Evolutionary conservation across 1,140 invertebrate genomes (phyloP).

Genomic region (Orius insidiosus): DNA sequence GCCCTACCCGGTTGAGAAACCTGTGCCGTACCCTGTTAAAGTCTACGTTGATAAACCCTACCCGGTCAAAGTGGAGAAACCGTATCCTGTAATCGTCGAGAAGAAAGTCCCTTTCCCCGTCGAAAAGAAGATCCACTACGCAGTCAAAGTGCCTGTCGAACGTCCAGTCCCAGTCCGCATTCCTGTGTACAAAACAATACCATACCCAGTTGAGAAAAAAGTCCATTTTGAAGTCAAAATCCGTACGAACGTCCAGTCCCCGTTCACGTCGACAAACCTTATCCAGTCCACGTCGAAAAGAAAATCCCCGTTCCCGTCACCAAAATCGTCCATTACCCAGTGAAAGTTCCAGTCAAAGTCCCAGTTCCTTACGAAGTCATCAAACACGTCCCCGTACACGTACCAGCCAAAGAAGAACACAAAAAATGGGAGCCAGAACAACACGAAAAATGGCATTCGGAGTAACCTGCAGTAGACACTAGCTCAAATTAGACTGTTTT

Average conservation of each 20-base stretch:
- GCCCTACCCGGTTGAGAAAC: constrained; percentile 7
- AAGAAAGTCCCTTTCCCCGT: constrained; percentile 16
- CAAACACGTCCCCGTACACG: constrained; percentile 7
- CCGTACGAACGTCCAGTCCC: constrained; percentile 13
- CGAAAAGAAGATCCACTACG: constrained; percentile 16
- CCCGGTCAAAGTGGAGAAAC: constrained; percentile 43
- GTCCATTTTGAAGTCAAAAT: constrained; percentile 5
- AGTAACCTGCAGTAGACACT: too few relatives aligned
- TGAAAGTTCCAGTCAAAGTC: constrained; percentile 9
- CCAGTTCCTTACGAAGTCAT: constrained; percentile 8
- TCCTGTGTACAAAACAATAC: neutral
- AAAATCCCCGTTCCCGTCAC: constrained; percentile 10
- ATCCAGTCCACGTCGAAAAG: constrained; percentile 9
- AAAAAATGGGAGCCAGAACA: neutral
- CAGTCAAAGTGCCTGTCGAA: constrained; percentile 17
- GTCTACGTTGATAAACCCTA: constrained; percentile 41
- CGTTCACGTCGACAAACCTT: constrained; percentile 2
- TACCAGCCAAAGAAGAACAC: neutral
- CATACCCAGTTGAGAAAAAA: constrained; percentile 6
- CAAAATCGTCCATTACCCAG: constrained; percentile 4
- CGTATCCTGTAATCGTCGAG: constrained; percentile 9
- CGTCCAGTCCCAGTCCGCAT: constrained; percentile 12
- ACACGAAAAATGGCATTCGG: too few relatives aligned
- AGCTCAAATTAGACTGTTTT: too few relatives aligned
- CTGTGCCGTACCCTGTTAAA: constrained; percentile 2